phyloP scores from a whole-genome alignment of 2,888 invertebrate species.

The Machimus rusticus region DNA sequence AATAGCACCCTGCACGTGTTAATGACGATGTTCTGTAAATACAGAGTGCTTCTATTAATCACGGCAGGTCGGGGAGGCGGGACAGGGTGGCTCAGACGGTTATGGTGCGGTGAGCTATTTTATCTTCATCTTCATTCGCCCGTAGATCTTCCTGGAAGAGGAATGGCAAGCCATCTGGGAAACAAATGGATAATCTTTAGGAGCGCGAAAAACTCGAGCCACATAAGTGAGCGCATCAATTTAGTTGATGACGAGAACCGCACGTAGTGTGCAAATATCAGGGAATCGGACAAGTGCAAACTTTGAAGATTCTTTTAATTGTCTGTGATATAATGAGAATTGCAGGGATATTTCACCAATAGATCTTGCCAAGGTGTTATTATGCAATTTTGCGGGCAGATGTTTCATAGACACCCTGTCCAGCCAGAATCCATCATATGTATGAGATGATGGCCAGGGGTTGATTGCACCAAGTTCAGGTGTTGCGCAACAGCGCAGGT shows the following conservation, averaged over 20 bases:
- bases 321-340: constrained; percentile 13
- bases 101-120: constrained; percentile 3
- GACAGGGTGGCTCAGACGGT: neutral
- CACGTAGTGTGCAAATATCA: neutral
- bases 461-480: constrained; percentile 29
- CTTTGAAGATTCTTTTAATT: constrained; percentile 24
- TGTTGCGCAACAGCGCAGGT: neutral
- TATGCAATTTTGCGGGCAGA: neutral
- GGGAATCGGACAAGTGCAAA: constrained; percentile 21
- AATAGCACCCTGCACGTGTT: neutral
- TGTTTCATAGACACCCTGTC: neutral
- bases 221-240: constrained; percentile 28
- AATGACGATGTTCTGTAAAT: constrained; percentile 29
- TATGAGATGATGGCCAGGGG: constrained; percentile 10
- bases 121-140: constrained; percentile 11
- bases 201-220: constrained; percentile 7
- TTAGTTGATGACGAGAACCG: constrained; percentile 18
- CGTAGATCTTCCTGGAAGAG: neutral
- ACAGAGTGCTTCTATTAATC: constrained; percentile 9
- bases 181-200: constrained; percentile 14
- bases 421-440: neutral
- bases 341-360: neutral
- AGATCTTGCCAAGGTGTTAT: constrained; percentile 13
- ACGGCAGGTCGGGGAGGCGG: neutral
- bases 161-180: neutral